phyloP scores from a whole-genome alignment of 2,797 vertebrate genomes.

The Trematomus bernacchii region DNA sequence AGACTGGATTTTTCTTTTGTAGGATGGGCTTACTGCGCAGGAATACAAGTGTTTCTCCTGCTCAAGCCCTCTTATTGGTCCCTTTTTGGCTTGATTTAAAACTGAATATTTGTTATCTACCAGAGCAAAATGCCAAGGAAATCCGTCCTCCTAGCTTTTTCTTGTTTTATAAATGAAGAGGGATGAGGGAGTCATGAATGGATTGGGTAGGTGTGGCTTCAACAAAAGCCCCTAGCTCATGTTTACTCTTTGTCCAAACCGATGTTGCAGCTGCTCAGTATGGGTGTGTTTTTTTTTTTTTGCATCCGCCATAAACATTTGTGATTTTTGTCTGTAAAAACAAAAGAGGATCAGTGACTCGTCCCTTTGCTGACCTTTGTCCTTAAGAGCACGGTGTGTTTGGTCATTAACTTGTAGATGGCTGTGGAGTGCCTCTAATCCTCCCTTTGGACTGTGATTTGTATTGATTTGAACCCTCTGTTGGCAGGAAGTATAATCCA shows the following conservation, averaged over 20 bases:
- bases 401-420: constrained; percentile 41
- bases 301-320: constrained; percentile 34
- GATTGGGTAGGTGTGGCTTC: constrained; percentile 29
- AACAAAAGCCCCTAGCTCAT: constrained; percentile 8
- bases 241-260: constrained; percentile 34
- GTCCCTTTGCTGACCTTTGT: constrained; percentile 43
- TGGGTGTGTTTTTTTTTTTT: neutral
- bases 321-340: constrained; percentile 10
- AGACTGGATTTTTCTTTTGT: constrained; percentile 28
- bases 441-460: constrained; percentile 34
- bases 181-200: neutral
- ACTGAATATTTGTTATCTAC: constrained; percentile 41
- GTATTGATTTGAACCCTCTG: constrained; percentile 64
- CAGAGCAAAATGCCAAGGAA: constrained; percentile 15
- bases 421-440: constrained; percentile 35
- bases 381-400: constrained; percentile 28
- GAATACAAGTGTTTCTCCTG: constrained; percentile 11
- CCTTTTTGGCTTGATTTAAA: constrained; percentile 52
- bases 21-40: constrained; percentile 1
- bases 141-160: constrained; percentile 21
- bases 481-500: constrained; percentile 68
- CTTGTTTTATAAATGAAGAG: neutral
- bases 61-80: neutral
- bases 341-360: neutral
- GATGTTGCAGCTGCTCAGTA: constrained; percentile 34